phyloP scores from a whole-genome alignment of 2,113 vertebrate genomes.

The Procapra przewalskii region DNA sequence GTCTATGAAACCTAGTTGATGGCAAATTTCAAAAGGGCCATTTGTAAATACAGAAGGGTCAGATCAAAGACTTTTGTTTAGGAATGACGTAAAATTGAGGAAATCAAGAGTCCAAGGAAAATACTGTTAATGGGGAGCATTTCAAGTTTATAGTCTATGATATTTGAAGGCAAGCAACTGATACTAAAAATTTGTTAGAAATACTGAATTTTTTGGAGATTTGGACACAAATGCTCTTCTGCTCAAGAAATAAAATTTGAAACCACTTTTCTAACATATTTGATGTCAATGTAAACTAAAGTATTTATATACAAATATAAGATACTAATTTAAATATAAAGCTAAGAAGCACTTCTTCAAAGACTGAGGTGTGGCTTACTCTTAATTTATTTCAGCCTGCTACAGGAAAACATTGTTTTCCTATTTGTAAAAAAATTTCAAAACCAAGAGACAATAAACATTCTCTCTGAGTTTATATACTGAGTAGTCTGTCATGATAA shows the following conservation, averaged over 20 bases:
- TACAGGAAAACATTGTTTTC: slow-evolving; percentile 22
- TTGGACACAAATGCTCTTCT: slow-evolving; percentile 15
- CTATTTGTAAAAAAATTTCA: not conserved
- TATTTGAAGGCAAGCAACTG: not conserved
- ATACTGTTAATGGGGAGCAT: not conserved
- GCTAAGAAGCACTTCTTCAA: slow-evolving; percentile 5
- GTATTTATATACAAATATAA: not conserved
- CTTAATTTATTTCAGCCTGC: not conserved
- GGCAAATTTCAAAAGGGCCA: slow-evolving; percentile 19
- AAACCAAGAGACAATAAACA: not conserved
- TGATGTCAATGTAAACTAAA: slow-evolving; percentile 3
- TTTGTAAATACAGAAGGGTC: not conserved
- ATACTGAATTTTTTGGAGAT: not conserved
- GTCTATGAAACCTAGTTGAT: not conserved
- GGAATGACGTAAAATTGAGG: not conserved
- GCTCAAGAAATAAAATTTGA: not conserved
- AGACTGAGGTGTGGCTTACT: not conserved
- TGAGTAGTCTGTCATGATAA: not conserved
- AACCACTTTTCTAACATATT: slow-evolving; percentile 28
- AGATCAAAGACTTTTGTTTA: slow-evolving; percentile 32
- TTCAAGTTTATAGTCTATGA: not conserved
- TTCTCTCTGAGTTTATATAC: slow-evolving; percentile 4
- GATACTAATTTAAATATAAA: not conserved
- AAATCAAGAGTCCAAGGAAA: not conserved
- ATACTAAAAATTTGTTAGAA: not conserved